Percentiles rank a stretch among this genome's conserved stretches.
Evolutionary conservation across 1,140 invertebrate species (phyloP).

Genomic region (Tenebrio molitor): DNA sequence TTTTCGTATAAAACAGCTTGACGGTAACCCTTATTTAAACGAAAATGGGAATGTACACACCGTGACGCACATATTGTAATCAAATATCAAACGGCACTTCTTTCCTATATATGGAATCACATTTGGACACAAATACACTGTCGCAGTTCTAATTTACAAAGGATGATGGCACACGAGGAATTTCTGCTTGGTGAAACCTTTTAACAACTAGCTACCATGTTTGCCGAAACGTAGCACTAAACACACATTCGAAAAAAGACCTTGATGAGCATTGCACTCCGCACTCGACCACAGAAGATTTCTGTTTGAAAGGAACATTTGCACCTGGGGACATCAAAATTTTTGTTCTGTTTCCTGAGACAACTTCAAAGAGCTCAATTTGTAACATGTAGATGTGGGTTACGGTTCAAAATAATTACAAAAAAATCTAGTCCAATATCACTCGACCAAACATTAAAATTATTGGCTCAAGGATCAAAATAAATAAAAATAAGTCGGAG

Average conservation of each 20-base stretch:
- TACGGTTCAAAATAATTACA: background rate
- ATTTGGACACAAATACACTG: slow-evolving; percentile 11
- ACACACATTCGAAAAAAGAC: slow-evolving; percentile 32
- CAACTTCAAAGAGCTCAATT: too few species aligned
- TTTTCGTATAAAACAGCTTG: slow-evolving; percentile 60
- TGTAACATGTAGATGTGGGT: too few species aligned
- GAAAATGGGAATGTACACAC: background rate
- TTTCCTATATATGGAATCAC: slow-evolving; percentile 1
- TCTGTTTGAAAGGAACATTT: slow-evolving; percentile 11
- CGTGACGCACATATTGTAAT: slow-evolving; percentile 8
- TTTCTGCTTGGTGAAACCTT: slow-evolving; percentile 40
- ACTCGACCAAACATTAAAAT: slow-evolving; percentile 23
- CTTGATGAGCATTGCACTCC: slow-evolving; percentile 19
- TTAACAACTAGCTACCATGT: slow-evolving; percentile 26
- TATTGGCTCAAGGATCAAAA: slow-evolving; percentile 42
- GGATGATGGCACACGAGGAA: slow-evolving; percentile 26
- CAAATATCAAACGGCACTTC: background rate
- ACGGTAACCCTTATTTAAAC: background rate
- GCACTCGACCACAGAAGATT: background rate
- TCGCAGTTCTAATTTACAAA: slow-evolving; percentile 13
- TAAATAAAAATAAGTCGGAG: slow-evolving; percentile 40
- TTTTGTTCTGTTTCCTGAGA: too few species aligned
- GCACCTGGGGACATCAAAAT: slow-evolving; percentile 10
- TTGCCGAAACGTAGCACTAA: slow-evolving; percentile 32
- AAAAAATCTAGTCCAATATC: slow-evolving; percentile 31